Base-by-base conservation (phyloP, 2,888 invertebrate species). In the Argyresthia goedartella region DNA sequence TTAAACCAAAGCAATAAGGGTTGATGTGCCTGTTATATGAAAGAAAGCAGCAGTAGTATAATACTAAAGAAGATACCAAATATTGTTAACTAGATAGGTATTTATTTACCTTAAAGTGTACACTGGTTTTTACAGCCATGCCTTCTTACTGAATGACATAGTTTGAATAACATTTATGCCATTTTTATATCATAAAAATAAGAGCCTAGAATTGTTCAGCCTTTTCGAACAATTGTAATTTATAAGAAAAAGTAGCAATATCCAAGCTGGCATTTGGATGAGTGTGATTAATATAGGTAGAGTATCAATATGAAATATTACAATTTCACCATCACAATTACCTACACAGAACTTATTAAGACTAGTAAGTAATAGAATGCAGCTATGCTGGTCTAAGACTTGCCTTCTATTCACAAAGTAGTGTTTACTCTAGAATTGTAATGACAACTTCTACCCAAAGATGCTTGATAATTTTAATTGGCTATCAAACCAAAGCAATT, bases 1-100 rank as follows among this genome's bases (percentile, higher is more conserved):
- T 25, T 25, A 78, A 82, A 82, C 84, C 85, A 85, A 85, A 85
- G 85, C 85, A 85, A 85, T 85, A 85, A 80, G 73, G 25, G 71
- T 73, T 68, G 59, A 77, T 77, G 77, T 82, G 81, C 80, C 81
- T 84, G 80, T 64, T 65, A 62, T 78, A 71, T 76, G 25, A 25
- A 25, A 25, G 25, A 25, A 25, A 4, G 6, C 25, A 25, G 25
- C 25, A 25, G 65, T 71, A 69, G 13, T 34, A 35, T 34, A 69
- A 75, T 76, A 75, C 81, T 78, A 80, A 82, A 79, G 76, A 77
- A 2, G 6, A 25, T 25, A 25, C 25, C 25, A 25, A 25, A 2
- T 25, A 25, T 25, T 25, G 25, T 4, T 25, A 25, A 41, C 6
- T 41, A 13, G 11, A 41, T 41, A 41, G 41, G 67, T 76, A 80